phyloP scores from a whole-genome alignment of 2,888 invertebrate genomes.

The Tuta absoluta region DNA sequence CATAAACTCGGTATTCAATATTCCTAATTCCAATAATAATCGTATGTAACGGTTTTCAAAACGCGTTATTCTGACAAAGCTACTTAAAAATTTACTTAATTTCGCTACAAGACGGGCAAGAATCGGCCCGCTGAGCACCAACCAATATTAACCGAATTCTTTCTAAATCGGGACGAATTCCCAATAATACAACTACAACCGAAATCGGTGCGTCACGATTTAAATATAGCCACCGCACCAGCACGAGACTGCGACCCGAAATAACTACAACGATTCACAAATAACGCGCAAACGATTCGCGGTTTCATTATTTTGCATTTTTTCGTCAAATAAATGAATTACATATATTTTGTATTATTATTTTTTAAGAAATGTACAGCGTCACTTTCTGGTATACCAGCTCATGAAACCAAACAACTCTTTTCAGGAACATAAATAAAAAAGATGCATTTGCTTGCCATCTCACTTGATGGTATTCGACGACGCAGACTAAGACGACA shows the following conservation, averaged over 20 bases:
- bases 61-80: not conserved
- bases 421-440: too few species aligned
- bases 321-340: not conserved
- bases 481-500: too few species aligned
- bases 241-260: not conserved
- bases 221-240: not conserved
- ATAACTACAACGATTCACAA: constrained; percentile 6
- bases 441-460: too few species aligned
- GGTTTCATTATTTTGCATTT: not conserved
- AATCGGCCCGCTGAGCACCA: constrained; percentile 24
- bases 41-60: not conserved
- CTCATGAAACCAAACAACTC: too few species aligned
- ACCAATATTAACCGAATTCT: constrained; percentile 7
- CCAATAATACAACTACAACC: constrained; percentile 12
- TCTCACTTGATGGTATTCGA: too few species aligned
- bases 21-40: not conserved
- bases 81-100: not conserved
- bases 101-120: constrained; percentile 24
- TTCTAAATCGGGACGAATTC: constrained; percentile 13
- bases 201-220: not conserved
- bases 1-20: not conserved
- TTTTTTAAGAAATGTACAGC: not conserved
- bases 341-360: constrained; percentile 2
- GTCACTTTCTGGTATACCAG: too few species aligned
- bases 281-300: not conserved